phyloP scores from a whole-genome alignment of 2,113 vertebrate species.

The Gallinago undulata region DNA sequence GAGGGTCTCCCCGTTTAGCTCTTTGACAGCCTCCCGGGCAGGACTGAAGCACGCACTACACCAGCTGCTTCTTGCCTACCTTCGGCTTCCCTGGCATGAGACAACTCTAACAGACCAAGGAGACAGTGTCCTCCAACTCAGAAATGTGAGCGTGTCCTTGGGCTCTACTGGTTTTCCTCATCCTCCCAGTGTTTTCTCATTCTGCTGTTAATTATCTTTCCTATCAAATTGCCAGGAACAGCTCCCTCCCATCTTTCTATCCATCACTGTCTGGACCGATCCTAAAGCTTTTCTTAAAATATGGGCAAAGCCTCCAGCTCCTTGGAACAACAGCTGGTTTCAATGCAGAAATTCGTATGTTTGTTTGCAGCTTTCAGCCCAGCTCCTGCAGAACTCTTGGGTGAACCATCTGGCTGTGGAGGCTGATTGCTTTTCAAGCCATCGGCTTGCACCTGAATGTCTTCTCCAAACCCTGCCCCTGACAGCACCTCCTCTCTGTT shows the following conservation, averaged over 20 bases:
- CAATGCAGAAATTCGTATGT: not conserved
- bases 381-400: not conserved
- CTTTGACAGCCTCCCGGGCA: not conserved
- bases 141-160: not conserved
- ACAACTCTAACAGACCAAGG: not conserved
- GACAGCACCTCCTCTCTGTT: not conserved
- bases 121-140: not conserved
- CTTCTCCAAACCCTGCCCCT: not conserved
- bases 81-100: not conserved
- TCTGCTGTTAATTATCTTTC: slow-evolving; percentile 27
- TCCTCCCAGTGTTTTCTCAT: not conserved
- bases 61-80: not conserved
- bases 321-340: not conserved
- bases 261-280: not conserved
- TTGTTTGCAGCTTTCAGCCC: slow-evolving; percentile 17
- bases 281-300: not conserved
- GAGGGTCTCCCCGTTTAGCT: not conserved
- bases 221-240: slow-evolving; percentile 1
- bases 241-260: not conserved
- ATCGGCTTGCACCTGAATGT: not conserved
- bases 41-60: not conserved
- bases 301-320: not conserved
- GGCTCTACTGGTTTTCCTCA: not conserved
- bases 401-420: not conserved
- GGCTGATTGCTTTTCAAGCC: not conserved